These are phyloP conservation scores for Hypercompe scribonia DNA, from an alignment of 2,888 invertebrate species.

Conservation along the genomic window DNA sequence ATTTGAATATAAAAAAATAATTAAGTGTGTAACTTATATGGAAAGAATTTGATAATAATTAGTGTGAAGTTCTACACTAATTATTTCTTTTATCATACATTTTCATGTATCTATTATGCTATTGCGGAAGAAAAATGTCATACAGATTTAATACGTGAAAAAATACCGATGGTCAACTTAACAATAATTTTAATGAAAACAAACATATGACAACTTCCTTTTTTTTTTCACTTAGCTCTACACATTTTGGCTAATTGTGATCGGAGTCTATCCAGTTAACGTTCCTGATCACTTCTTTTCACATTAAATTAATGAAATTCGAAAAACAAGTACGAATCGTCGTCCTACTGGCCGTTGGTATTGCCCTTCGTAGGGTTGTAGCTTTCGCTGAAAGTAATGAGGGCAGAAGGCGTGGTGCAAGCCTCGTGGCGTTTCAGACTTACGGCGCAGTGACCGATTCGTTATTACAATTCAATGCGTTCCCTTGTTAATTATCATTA, in stretches of 20 bases:
- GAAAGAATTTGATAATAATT: too few relatives aligned
- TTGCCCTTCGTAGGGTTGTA: conserved; percentile 57
- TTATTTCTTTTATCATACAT: neutral
- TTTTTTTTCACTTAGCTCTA: too few relatives aligned
- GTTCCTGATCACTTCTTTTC: too few relatives aligned
- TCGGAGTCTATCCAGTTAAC: too few relatives aligned
- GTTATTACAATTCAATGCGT: conserved; percentile 47
- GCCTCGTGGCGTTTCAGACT: conserved; percentile 55
- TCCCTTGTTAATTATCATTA: neutral
- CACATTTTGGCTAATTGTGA: too few relatives aligned
- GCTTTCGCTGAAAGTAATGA: conserved; percentile 61
- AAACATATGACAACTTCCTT: too few relatives aligned
- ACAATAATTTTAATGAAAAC: neutral
- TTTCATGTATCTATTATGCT: neutral
- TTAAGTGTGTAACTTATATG: too few relatives aligned
- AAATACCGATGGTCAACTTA: neutral
- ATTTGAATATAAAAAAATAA: neutral
- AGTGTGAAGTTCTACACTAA: neutral
- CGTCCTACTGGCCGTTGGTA: conserved; percentile 51
- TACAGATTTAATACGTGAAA: too few relatives aligned
- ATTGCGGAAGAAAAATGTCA: too few relatives aligned
- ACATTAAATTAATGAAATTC: too few relatives aligned
- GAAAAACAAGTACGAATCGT: too few relatives aligned
- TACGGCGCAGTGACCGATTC: conserved; percentile 59
- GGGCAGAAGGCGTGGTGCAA: conserved; percentile 34